Percentiles rank a stretch among this genome's conserved stretches.
Evolutionary conservation across 2,888 invertebrate species (phyloP).

Genomic region (Eurois occulta): DNA sequence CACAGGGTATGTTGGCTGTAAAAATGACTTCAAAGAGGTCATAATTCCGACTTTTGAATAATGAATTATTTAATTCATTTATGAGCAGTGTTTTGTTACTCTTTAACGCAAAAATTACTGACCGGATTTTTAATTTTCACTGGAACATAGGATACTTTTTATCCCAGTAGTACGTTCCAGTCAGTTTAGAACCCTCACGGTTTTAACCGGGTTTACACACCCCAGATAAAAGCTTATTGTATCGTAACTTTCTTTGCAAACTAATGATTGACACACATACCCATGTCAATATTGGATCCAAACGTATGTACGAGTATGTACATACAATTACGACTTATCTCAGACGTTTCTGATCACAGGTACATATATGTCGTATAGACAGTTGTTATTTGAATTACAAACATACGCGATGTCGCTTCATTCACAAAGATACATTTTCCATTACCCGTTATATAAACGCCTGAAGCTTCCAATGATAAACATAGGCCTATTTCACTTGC

Average conservation of each 20-base stretch:
- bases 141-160: background rate
- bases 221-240: background rate
- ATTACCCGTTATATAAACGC: slow-evolving; percentile 43
- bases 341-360: slow-evolving; percentile 20
- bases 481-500: slow-evolving; percentile 4
- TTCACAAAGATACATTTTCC: slow-evolving; percentile 36
- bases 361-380: slow-evolving; percentile 1
- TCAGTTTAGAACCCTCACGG: no score
- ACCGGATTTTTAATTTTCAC: no score
- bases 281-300: slow-evolving; percentile 31
- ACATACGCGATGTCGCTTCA: slow-evolving; percentile 4
- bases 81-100: no score
- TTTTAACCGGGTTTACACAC: no score
- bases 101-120: no score
- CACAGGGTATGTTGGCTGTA: background rate
- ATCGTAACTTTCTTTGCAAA: background rate
- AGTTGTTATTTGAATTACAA: slow-evolving; percentile 42
- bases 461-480: slow-evolving; percentile 31
- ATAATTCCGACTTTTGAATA: no score
- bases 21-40: no score
- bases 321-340: slow-evolving; percentile 21
- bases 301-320: no score
- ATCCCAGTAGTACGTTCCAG: background rate
- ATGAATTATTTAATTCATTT: no score
- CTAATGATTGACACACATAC: slow-evolving; percentile 13